Percentiles rank a stretch among this genome's conserved stretches.
Conservation (phyloP, 2,888 invertebrate species). For the Tetheella fluctuosa region DNA sequence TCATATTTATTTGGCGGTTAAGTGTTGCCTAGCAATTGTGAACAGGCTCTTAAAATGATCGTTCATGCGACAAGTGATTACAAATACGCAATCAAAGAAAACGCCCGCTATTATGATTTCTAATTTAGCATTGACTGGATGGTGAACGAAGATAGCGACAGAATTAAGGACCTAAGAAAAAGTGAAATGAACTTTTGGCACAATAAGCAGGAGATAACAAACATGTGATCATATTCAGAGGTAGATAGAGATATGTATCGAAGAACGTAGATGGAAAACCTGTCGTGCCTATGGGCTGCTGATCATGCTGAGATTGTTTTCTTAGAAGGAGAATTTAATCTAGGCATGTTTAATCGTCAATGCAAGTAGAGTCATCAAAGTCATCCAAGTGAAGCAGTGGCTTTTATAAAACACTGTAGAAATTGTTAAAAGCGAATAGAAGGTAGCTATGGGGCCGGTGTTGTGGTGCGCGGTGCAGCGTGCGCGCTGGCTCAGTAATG, state of each 20-base stretch:
- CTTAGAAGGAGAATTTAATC: background rate
- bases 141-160: too few species aligned
- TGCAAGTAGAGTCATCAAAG: background rate
- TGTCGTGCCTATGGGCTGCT: background rate
- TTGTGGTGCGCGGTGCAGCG: slow-evolving; percentile 33
- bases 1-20: background rate
- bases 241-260: background rate
- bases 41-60: background rate
- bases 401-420: background rate
- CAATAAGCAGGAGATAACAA: background rate
- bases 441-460: slow-evolving; percentile 16
- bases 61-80: too few species aligned
- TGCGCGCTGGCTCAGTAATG: slow-evolving; percentile 54
- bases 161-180: background rate
- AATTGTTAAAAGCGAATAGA: slow-evolving; percentile 5
- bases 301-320: background rate
- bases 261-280: background rate
- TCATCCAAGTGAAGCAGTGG: background rate
- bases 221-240: background rate
- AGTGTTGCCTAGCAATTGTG: background rate
- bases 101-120: too few species aligned
- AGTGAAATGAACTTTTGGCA: background rate
- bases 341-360: background rate
- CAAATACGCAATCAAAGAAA: too few species aligned
- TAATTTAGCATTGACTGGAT: too few species aligned